Percentiles rank a stretch among this genome's conserved stretches.
Evolutionary conservation across 2,888 invertebrate species (phyloP).

Genomic region (Pediacus dermestoides): DNA sequence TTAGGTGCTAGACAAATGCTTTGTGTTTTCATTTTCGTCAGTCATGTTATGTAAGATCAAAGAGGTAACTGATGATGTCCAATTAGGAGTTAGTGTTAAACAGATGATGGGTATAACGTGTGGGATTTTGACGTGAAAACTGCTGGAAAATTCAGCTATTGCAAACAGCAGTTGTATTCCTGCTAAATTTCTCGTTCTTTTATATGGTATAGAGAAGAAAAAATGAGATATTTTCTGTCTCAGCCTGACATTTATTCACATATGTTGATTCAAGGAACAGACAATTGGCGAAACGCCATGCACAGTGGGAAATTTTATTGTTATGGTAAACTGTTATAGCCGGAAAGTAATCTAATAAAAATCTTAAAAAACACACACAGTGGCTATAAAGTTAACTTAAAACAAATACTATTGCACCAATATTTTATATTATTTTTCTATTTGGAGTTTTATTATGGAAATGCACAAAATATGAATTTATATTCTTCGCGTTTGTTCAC

Average conservation of each 20-base stretch:
- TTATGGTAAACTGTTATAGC: constrained; percentile 34
- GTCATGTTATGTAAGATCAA: too few relatives aligned
- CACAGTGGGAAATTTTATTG: constrained; percentile 30
- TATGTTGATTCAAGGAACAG: constrained; percentile 12
- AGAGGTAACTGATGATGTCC: too few relatives aligned
- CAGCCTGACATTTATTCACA: constrained; percentile 6
- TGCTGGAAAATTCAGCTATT: too few relatives aligned
- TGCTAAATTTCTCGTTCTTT: too few relatives aligned
- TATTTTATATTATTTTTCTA: constrained; percentile 5
- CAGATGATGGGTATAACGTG: too few relatives aligned
- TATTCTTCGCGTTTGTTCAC: too few relatives aligned
- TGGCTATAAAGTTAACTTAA: constrained; percentile 7
- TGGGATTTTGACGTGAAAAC: too few relatives aligned
- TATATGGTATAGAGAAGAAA: neutral
- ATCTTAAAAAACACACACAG: constrained; percentile 18
- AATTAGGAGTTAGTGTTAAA: too few relatives aligned
- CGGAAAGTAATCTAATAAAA: constrained; percentile 33
- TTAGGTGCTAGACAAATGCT: too few relatives aligned
- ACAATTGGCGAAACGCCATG: constrained; percentile 31
- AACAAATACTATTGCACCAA: constrained; percentile 11
- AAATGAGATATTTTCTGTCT: constrained; percentile 3
- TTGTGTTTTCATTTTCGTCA: too few relatives aligned
- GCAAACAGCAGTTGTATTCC: too few relatives aligned
- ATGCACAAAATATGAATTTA: too few relatives aligned
- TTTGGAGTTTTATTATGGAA: constrained; percentile 1